Evolutionary conservation across 2,113 vertebrate genomes (phyloP).

Genomic region (human (Homo sapiens)): DNA sequence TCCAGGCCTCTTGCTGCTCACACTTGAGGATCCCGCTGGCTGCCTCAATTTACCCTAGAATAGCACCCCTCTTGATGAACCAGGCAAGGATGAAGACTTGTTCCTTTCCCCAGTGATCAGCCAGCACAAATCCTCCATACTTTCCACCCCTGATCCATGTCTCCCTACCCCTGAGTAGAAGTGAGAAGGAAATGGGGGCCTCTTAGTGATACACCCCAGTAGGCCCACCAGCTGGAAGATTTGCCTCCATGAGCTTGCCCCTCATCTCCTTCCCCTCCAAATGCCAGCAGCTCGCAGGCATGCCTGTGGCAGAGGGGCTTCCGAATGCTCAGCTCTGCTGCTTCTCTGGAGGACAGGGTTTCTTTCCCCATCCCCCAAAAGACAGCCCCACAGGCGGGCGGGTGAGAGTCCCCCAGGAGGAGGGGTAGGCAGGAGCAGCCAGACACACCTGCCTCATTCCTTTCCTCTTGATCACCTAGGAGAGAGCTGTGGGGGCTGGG

Average conservation of each 20-base stretch:
- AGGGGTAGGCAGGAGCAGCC: conserved; percentile 68
- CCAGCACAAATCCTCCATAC: neutral
- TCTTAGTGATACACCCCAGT: neutral
- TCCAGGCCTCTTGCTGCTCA: neutral
- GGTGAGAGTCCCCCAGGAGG: conserved; percentile 60
- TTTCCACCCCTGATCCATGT: neutral
- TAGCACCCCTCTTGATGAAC: neutral
- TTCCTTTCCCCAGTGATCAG: neutral
- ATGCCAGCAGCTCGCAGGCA: neutral
- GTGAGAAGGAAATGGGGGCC: neutral
- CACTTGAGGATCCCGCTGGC: neutral
- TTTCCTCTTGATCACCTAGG: conserved; percentile 78
- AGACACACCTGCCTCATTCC: conserved; percentile 82
- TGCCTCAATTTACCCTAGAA: neutral
- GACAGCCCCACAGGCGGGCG: conserved; percentile 11
- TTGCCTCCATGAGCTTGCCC: neutral
- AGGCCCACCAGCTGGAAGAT: neutral
- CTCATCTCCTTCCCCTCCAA: neutral
- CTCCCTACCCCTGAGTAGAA: neutral
- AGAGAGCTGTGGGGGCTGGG: conserved; percentile 73
- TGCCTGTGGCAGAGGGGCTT: neutral
- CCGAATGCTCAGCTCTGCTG: neutral
- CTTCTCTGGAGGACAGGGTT: neutral
- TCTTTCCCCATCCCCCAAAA: conserved; percentile 49
- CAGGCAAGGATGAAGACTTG: neutral